These are phyloP conservation scores for Villa cingulata DNA, from an alignment of 2,888 invertebrate species.

Conservation along the genomic window DNA sequence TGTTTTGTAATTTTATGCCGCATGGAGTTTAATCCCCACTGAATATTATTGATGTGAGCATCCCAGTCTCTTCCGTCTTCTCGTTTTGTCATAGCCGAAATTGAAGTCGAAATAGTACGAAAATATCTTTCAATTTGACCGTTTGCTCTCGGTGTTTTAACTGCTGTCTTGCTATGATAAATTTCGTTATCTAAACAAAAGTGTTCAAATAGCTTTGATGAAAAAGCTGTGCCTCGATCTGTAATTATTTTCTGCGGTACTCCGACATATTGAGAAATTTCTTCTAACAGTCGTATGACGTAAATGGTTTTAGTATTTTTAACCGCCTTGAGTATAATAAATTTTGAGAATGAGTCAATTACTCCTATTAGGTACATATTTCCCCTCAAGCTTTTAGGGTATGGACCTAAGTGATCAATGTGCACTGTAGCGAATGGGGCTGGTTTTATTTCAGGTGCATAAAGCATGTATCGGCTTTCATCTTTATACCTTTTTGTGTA, in stretches of 20 bases:
- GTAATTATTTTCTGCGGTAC: slow-evolving; percentile 18
- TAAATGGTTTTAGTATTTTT: slow-evolving; percentile 10
- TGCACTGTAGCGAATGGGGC: slow-evolving; percentile 20
- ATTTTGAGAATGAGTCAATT: slow-evolving; percentile 14
- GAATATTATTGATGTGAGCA: too few species aligned
- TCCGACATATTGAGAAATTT: slow-evolving; percentile 17
- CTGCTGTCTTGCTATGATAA: slow-evolving; percentile 18
- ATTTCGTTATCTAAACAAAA: slow-evolving; percentile 15
- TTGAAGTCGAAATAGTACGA: too few species aligned
- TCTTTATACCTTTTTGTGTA: slow-evolving; percentile 22
- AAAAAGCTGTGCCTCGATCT: slow-evolving; percentile 19
- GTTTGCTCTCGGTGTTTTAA: too few species aligned
- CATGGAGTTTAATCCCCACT: too few species aligned
- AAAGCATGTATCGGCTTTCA: slow-evolving; percentile 11
- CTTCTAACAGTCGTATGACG: slow-evolving; percentile 11
- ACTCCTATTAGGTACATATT: slow-evolving; percentile 3
- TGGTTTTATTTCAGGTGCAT: slow-evolving; percentile 15
- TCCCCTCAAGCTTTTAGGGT: slow-evolving; percentile 17
- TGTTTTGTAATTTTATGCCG: too few species aligned
- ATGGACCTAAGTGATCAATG: slow-evolving; percentile 24
- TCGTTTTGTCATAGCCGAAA: too few species aligned
- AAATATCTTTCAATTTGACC: too few species aligned
- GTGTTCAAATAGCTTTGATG: slow-evolving; percentile 14
- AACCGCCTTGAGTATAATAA: slow-evolving; percentile 12
- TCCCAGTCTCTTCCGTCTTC: too few species aligned